Percentiles rank a stretch among this genome's conserved stretches.
These are phyloP conservation scores for Pteronura brasiliensis DNA, from an alignment of 2,113 vertebrate species.

Conservation along the genomic window DNA sequence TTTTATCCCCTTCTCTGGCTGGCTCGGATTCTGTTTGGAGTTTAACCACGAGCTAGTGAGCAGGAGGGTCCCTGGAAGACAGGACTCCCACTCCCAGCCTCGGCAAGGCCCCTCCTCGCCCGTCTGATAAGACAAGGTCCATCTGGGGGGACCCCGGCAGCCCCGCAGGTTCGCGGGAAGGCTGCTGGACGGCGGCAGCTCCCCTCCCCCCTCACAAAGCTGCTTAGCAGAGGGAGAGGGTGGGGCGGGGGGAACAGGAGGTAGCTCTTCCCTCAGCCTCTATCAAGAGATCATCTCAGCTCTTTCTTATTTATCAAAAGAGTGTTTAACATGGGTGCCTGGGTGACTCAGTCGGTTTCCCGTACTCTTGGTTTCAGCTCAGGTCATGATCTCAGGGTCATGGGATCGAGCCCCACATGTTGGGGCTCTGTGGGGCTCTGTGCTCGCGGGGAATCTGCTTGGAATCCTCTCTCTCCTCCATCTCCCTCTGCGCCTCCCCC, in stretches of 20 bases:
- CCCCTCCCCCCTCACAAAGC: conserved; percentile 58
- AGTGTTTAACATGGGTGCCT: background rate
- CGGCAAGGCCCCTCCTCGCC: background rate
- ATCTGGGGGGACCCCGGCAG: background rate
- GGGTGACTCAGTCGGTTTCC: background rate
- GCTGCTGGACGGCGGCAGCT: conserved; percentile 61
- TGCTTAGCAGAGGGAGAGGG: conserved; percentile 62
- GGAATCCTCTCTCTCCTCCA: background rate
- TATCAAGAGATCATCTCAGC: conserved; percentile 17
- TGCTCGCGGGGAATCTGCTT: background rate
- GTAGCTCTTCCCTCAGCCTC: background rate
- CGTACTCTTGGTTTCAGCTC: background rate
- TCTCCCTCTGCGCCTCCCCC: background rate
- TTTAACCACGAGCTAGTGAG: background rate
- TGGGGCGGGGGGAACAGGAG: background rate
- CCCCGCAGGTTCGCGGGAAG: background rate
- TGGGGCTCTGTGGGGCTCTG: background rate
- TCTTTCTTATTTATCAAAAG: background rate
- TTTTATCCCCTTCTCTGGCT: conserved; percentile 67
- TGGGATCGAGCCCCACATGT: background rate
- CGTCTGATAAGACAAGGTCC: background rate
- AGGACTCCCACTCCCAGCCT: background rate
- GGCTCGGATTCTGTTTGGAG: conserved; percentile 58
- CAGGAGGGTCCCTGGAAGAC: conserved; percentile 1
- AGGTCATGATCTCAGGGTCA: background rate